Base-by-base conservation (phyloP, 1,140 invertebrate species). In the Drosophila biarmipes region DNA sequence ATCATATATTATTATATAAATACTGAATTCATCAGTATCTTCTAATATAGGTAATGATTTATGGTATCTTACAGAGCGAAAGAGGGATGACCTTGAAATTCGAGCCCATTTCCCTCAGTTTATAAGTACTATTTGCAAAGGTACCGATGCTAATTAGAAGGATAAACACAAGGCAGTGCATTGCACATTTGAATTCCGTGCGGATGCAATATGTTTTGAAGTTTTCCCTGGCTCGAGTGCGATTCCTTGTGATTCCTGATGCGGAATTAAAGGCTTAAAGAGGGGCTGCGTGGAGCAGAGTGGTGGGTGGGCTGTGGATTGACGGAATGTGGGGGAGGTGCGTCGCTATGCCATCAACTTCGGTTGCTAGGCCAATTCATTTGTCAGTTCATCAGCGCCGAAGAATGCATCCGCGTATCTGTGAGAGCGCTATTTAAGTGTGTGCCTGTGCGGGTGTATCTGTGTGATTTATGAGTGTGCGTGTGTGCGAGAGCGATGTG, bases 291-390 rank as follows among this genome's bases (percentile, higher is more conserved):
- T 15, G 19, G 34, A 42, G 42, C 6, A 14, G 17, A 8, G 5
- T 21, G 19, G 48, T 34, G 62, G 31, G 31, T 10, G 61, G 19
- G 43, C 12, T n/a, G 12, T 12, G 24, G 49, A 34, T 21, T 17
- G 19, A 21, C 7, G 24, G 21, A 14, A 19, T 17, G 40, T 43
- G 19, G 40, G 15, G 29, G 17, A 19, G n/a, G 64, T 24, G 49
- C 42, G 21, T 38, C 27, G 34, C 31, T 21, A 27, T 19, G 24
- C 24, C 62, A 38, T 48, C 42, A 19, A 37, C 42, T 46, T 34
- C 40, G 49, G 49, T 56, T 69, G 67, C 63, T 69, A 48, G 51
- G 64, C 67, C 67, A 71, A 69, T 71, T 69, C 67, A 71, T 71
- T 71, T 69, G 67, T 56, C 67, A 56, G 67, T 71, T 71, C 64